phyloP scores from a whole-genome alignment of 1,140 invertebrate genomes.

The Drosophila tsacasi region DNA sequence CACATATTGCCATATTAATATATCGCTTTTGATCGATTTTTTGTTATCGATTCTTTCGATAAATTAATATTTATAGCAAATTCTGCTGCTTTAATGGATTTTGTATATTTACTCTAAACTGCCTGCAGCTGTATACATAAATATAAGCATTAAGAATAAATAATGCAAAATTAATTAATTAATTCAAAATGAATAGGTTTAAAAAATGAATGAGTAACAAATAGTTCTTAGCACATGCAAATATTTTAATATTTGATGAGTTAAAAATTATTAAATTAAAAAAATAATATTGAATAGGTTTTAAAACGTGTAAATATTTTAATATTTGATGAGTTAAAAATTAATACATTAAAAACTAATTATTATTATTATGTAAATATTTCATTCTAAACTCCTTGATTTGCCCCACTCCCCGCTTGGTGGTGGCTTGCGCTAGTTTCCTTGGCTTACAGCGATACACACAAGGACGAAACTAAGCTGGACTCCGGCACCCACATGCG shows the following conservation, averaged over 20 bases:
- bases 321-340: neutral
- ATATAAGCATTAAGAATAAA: too few relatives aligned
- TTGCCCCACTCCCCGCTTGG: conserved; percentile 1
- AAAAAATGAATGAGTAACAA: too few relatives aligned
- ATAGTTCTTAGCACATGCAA: too few relatives aligned
- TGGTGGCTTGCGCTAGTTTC: conserved; percentile 48
- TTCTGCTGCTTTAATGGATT: too few relatives aligned
- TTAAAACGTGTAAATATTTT: neutral
- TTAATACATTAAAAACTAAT: neutral
- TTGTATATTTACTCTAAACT: too few relatives aligned
- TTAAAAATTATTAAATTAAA: neutral
- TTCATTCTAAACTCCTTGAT: neutral
- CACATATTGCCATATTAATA: too few relatives aligned
- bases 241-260: rapidly evolving
- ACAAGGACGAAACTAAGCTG: conserved; percentile 24
- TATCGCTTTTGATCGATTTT: too few relatives aligned
- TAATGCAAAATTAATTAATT: neutral
- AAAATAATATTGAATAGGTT: neutral
- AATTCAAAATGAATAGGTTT: neutral
- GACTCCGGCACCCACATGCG: conserved; percentile 25
- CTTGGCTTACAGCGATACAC: conserved; percentile 20
- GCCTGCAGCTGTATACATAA: too few relatives aligned
- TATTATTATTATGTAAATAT: neutral
- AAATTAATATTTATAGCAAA: too few relatives aligned
- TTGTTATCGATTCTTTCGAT: too few relatives aligned